Base-by-base conservation (phyloP, 2,888 invertebrate genomes). In the Hemithea aestivaria region DNA sequence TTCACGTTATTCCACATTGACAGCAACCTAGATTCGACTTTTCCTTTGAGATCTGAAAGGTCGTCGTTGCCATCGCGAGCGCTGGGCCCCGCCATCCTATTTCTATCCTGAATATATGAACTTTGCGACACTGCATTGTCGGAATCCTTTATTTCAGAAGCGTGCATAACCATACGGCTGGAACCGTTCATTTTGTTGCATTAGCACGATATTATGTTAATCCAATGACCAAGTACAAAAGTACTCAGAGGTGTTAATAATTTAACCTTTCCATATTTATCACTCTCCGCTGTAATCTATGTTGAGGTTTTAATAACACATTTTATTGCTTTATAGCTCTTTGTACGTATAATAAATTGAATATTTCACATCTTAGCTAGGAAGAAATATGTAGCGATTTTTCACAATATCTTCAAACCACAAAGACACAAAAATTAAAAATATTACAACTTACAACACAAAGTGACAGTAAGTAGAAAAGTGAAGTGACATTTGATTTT, bases 1-100 rank as follows among this genome's bases (percentile, higher is more conserved):
- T 95, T 96, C 41, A 96, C 92, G 77, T 96, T 96, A 75, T 96
- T 96, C 96, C 96, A 96, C 91, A 96, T 94, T 24, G 95, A 94
- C 62, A 95, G 78, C 33, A 96, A 75, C 49, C 93, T 92, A 12
- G 94, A 93, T 74, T 96, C 96, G 52, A 96, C 91, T 85, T 92
- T 94, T 60, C 91, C 91, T 72, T 92, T 92, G 37, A 90, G 88
- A 64, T 92, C 92, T 10, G 82, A 59, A 29, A 78, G 58, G 40
- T 88, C 88, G 26, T 87, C 85, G 1, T 72, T 53, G 43, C 67
- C 71, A 34, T 84, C 83, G 10, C 81, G 76, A 29, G 63, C 62
- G 59, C 69, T 73, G 12, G 81, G 71, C 35, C 66, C 55, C 25
- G 72, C 59, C 29, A 73, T 56, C 47, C 61, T 66, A 41, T 48